Evolutionary conservation across 2,113 vertebrate species (phyloP).

Genomic region (Rissa tridactyla): DNA sequence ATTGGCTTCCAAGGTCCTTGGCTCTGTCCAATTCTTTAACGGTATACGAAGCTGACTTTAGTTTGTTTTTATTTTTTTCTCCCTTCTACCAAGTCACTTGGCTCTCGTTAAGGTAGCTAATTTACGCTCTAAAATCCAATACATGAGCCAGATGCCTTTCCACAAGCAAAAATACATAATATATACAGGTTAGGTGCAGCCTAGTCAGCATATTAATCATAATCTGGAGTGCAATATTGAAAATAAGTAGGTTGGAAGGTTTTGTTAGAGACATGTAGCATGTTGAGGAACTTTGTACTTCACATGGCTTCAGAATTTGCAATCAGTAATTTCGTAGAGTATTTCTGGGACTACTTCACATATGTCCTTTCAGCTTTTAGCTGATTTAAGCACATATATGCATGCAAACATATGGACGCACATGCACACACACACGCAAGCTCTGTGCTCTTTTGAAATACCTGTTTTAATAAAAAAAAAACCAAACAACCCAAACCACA

Average conservation of each 20-base stretch:
- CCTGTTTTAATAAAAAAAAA: not conserved
- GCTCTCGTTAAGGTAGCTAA: not conserved
- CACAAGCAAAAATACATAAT: not conserved
- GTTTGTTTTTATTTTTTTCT: not conserved
- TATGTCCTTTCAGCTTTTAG: not conserved
- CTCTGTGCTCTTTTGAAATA: not conserved
- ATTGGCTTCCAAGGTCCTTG: not conserved
- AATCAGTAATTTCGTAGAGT: not conserved
- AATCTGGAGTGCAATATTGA: not conserved
- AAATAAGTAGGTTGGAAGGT: not conserved
- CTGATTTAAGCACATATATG: not conserved
- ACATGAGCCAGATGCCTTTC: not conserved
- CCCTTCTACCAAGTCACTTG: not conserved
- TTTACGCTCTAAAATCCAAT: not conserved
- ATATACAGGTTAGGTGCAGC: not conserved
- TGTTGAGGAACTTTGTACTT: not conserved
- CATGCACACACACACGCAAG: not conserved
- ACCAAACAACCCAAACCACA: not conserved
- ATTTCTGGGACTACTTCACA: not conserved
- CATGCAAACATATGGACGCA: not conserved
- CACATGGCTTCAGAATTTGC: not conserved
- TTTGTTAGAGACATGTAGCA: not conserved
- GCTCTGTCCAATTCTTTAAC: not conserved
- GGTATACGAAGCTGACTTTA: not conserved
- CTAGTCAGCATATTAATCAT: not conserved